A percentile compares a stretch with the other conserved stretches of the same genome.
Evolutionary conservation across 2,113 vertebrate genomes (phyloP).

Genomic region (Dromas ardeola): DNA sequence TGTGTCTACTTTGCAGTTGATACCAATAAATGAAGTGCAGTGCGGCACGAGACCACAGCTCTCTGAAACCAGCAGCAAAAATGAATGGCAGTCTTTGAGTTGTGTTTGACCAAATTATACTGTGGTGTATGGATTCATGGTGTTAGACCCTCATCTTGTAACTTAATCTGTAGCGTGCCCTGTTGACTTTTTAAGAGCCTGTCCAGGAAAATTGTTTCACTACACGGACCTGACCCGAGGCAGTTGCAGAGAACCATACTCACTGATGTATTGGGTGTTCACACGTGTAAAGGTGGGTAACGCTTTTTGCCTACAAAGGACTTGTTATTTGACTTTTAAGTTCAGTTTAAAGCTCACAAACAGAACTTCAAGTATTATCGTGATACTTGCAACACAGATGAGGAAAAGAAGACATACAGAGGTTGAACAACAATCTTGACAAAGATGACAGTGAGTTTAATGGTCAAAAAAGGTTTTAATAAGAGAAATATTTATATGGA

Average conservation of each 20-base stretch:
- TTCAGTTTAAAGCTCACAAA: neutral
- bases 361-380: accelerated
- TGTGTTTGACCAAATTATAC: neutral
- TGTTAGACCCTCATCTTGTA: neutral
- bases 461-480: neutral
- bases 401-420: neutral
- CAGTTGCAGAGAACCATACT: neutral
- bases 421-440: neutral
- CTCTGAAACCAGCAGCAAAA: neutral
- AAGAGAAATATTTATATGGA: neutral
- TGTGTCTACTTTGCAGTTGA: neutral
- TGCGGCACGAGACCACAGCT: neutral
- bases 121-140: neutral
- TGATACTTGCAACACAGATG: too few species aligned
- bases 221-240: neutral
- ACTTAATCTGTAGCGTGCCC: neutral
- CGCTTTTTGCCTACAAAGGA: neutral
- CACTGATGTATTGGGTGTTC: neutral
- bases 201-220: neutral
- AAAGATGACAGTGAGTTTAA: neutral
- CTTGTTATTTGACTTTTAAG: neutral
- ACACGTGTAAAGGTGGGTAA: accelerated
- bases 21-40: neutral
- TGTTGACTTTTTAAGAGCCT: neutral
- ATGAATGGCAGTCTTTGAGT: neutral